phyloP scores from a whole-genome alignment of 2,797 vertebrate species.

The Sebastes oblongus region DNA sequence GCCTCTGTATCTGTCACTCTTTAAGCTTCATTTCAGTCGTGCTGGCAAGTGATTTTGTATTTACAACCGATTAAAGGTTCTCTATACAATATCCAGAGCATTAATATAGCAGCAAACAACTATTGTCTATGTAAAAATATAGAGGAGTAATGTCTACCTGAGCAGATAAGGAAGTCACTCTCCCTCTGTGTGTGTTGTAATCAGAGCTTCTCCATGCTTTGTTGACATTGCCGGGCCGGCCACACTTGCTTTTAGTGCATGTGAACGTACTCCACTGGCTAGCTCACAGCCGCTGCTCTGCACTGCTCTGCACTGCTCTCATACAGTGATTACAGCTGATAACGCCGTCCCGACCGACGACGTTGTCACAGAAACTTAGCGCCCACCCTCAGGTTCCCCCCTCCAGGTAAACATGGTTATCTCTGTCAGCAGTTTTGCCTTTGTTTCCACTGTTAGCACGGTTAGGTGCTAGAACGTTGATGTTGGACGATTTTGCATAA shows the following conservation, averaged over 20 bases:
- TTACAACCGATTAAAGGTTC: background rate
- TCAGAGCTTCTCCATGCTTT: background rate
- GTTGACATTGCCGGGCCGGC: background rate
- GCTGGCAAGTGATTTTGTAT: background rate
- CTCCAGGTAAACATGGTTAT: background rate
- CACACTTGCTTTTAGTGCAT: background rate
- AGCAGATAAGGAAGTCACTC: background rate
- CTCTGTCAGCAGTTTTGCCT: background rate
- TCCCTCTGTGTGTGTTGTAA: background rate
- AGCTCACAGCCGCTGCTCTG: background rate
- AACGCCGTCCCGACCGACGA: too few relatives aligned
- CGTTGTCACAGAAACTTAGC: too few relatives aligned
- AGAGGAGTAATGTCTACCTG: background rate
- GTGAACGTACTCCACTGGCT: background rate
- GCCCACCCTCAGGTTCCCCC: too few relatives aligned
- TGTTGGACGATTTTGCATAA: background rate
- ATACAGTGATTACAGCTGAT: too few relatives aligned
- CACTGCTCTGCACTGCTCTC: too few relatives aligned
- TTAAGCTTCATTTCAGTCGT: background rate
- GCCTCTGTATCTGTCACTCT: background rate
- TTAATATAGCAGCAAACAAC: background rate
- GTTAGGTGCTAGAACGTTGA: background rate
- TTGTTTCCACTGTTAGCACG: background rate
- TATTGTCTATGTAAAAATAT: background rate
- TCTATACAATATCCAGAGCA: background rate